A percentile compares a stretch with the other conserved stretches of the same genome.
These are phyloP conservation scores for Sipha maydis DNA, from an alignment of 2,888 invertebrate genomes.

Conservation along the genomic window DNA sequence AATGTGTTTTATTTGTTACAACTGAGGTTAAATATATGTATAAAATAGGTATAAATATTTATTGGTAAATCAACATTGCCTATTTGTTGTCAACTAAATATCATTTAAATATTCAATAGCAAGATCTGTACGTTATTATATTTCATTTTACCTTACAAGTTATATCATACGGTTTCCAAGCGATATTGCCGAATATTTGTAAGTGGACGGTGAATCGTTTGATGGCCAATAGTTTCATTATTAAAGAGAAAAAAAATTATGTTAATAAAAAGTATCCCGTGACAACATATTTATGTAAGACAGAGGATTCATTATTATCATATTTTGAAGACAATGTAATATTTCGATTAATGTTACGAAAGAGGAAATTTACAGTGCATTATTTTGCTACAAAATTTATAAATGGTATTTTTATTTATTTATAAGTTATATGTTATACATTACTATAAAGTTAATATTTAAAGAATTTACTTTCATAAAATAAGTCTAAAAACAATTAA, in stretches of 20 bases:
- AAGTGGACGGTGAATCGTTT: conserved; percentile 46
- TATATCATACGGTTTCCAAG: conserved; percentile 25
- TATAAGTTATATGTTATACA: too few relatives aligned
- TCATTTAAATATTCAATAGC: background rate
- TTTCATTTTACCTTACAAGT: background rate
- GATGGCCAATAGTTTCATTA: conserved; percentile 22
- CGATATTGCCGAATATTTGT: conserved; percentile 46
- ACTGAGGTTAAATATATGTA: too few relatives aligned
- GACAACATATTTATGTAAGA: background rate
- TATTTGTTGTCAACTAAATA: background rate
- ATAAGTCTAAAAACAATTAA: background rate
- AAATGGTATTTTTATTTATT: background rate
- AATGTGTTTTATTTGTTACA: background rate
- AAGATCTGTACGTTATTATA: background rate
- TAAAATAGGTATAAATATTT: background rate
- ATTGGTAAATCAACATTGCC: background rate
- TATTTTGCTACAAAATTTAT: background rate
- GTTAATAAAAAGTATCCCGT: background rate
- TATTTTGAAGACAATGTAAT: background rate
- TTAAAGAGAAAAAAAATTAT: background rate
- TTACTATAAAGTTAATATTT: background rate
- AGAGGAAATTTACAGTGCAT: background rate
- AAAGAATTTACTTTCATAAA: background rate
- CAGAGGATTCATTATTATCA: background rate
- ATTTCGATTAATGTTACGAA: background rate